Evolutionary conservation across 2,797 vertebrate species (phyloP).

Genomic region (Otus scops): DNA sequence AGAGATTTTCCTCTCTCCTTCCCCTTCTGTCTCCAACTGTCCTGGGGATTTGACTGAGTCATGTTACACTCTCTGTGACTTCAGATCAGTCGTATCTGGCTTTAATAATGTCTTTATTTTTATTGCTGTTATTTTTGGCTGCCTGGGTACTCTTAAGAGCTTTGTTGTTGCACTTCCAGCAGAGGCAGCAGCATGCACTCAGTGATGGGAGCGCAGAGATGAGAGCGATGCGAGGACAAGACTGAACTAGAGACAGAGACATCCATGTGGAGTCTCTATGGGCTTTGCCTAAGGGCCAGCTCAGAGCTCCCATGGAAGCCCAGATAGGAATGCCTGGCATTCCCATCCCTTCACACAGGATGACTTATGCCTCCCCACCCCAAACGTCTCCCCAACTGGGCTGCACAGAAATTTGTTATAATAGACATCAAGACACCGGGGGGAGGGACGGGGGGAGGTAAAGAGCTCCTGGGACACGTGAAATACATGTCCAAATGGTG

Average conservation of each 20-base stretch:
- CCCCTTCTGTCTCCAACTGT: constrained; percentile 57
- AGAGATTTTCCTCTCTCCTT: constrained; percentile 40
- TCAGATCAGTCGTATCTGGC: constrained; percentile 73
- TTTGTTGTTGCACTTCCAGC: constrained; percentile 30
- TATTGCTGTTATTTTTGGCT: constrained; percentile 71
- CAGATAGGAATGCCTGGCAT: background rate
- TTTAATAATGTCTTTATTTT: constrained; percentile 76
- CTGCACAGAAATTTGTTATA: background rate
- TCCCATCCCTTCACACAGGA: background rate
- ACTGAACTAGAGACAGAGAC: background rate
- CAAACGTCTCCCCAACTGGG: background rate
- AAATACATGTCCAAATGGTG: background rate
- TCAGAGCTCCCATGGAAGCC: background rate
- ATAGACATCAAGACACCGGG: background rate
- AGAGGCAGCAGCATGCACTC: constrained; percentile 16
- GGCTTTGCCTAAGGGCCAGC: background rate
- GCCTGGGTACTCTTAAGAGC: constrained; percentile 33
- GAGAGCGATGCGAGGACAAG: background rate
- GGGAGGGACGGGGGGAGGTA: background rate
- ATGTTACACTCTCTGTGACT: constrained; percentile 71
- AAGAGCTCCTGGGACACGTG: background rate
- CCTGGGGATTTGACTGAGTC: constrained; percentile 71
- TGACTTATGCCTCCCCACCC: background rate
- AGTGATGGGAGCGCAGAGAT: background rate
- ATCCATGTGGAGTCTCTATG: background rate